These are phyloP conservation scores for Blastobasis lacticolella DNA, from an alignment of 2,888 invertebrate genomes.

Conservation along the genomic window DNA sequence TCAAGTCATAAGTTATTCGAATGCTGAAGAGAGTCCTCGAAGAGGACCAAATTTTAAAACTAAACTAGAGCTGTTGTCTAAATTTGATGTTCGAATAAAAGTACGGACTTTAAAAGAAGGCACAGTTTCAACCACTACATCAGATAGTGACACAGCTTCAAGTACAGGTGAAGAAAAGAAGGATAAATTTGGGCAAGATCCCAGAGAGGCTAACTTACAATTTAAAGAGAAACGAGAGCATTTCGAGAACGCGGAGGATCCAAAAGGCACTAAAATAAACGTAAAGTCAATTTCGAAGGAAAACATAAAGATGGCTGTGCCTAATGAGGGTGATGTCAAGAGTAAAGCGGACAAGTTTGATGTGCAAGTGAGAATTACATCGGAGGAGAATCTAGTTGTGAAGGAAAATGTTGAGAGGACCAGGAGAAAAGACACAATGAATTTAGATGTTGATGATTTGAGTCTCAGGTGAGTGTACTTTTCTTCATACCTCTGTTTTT, in stretches of 20 bases:
- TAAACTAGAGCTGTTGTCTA: conserved; percentile 63
- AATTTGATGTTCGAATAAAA: conserved; percentile 72
- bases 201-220: conserved; percentile 19
- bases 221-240: conserved; percentile 43
- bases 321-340: conserved; percentile 57
- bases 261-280: conserved; percentile 36
- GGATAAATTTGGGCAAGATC: conserved; percentile 12
- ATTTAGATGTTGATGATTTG: conserved; percentile 69
- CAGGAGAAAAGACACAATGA: conserved; percentile 57
- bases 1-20: conserved; percentile 30
- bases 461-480: conserved; percentile 54
- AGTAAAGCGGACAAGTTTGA: conserved; percentile 61
- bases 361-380: conserved; percentile 66
- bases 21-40: conserved; percentile 19
- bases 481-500: too few relatives aligned
- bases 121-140: conserved; percentile 48
- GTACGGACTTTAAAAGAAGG: conserved; percentile 62
- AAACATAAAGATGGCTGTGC: conserved; percentile 64
- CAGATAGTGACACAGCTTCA: conserved; percentile 48
- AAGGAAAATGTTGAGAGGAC: conserved; percentile 47
- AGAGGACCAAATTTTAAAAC: conserved; percentile 49
- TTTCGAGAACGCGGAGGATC: conserved; percentile 36
- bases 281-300: conserved; percentile 47
- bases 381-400: conserved; percentile 62
- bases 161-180: conserved; percentile 25